Percentiles rank a stretch among this genome's conserved stretches.
phyloP scores from a whole-genome alignment of 2,888 invertebrate species.

The Anarsia innoxiella region DNA sequence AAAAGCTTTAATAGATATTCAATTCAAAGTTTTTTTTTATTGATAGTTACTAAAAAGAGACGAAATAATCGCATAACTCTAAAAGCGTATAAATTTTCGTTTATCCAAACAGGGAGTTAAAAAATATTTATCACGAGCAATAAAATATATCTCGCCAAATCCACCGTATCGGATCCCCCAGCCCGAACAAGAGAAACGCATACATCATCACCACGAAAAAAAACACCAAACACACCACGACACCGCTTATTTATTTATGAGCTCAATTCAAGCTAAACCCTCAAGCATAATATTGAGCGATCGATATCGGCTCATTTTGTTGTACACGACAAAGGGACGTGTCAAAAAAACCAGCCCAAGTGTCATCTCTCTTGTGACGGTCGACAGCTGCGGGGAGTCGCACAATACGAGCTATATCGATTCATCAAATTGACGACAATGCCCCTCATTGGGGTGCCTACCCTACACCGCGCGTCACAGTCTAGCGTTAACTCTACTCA shows the following conservation, averaged over 20 bases:
- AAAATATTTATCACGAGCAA: slow-evolving; percentile 20
- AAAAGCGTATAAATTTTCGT: slow-evolving; percentile 5
- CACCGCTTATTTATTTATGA: slow-evolving; percentile 71
- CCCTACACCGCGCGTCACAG: slow-evolving; percentile 31
- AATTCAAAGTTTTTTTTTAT: not conserved
- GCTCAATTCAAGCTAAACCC: slow-evolving; percentile 59
- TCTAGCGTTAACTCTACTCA: slow-evolving; percentile 10
- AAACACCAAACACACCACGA: slow-evolving; percentile 59
- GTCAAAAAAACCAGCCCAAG: slow-evolving; percentile 63
- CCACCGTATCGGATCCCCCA: slow-evolving; percentile 52
- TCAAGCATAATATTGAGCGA: slow-evolving; percentile 63
- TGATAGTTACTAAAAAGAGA: not conserved
- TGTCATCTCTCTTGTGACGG: slow-evolving; percentile 66
- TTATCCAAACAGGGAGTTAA: slow-evolving; percentile 3
- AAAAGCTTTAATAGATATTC: not conserved
- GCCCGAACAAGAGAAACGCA: slow-evolving; percentile 53
- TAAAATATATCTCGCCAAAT: slow-evolving; percentile 34
- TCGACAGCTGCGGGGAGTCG: slow-evolving; percentile 64
- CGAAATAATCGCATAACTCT: not conserved
- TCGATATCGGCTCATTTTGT: slow-evolving; percentile 68
- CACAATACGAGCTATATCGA: slow-evolving; percentile 59
- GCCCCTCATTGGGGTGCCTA: slow-evolving; percentile 48
- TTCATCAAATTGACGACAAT: slow-evolving; percentile 61
- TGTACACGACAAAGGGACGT: slow-evolving; percentile 52
- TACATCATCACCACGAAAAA: slow-evolving; percentile 57